Evolutionary conservation across 2,113 vertebrate genomes (phyloP).

Genomic region (Bujurquina vittata): DNA sequence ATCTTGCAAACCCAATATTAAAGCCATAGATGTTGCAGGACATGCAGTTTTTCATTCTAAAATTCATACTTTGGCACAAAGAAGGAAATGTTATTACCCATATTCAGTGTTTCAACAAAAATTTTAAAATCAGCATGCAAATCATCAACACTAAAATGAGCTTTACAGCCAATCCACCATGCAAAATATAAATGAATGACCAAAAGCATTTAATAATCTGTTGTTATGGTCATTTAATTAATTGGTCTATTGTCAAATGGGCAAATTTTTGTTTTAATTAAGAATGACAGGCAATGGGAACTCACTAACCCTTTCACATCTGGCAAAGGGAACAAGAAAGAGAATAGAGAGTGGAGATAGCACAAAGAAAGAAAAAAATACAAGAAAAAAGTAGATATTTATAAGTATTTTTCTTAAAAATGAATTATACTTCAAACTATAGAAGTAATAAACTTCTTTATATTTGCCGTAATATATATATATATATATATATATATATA

Average conservation of each 20-base stretch:
- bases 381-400: neutral
- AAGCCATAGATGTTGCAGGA: neutral
- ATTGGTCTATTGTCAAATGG: neutral
- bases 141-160: neutral
- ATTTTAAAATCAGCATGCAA: conserved; percentile 1
- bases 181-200: neutral
- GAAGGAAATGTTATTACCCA: neutral
- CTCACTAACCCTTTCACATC: conserved; percentile 88
- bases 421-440: neutral
- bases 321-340: conserved; percentile 68
- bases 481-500: neutral
- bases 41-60: neutral
- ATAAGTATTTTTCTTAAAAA: neutral
- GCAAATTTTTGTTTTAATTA: neutral
- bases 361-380: conserved; percentile 12
- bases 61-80: neutral
- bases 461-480: neutral
- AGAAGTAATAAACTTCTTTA: neutral
- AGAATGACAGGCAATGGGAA: conserved; percentile 65
- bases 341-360: neutral
- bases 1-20: neutral
- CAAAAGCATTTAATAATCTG: neutral
- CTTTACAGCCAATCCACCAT: conserved; percentile 39
- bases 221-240: neutral
- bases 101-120: neutral